A percentile compares a stretch with the other conserved stretches of the same genome.
Evolutionary conservation across 2,888 invertebrate species (phyloP).

Genomic region (Malthinus seriepunctatus): DNA sequence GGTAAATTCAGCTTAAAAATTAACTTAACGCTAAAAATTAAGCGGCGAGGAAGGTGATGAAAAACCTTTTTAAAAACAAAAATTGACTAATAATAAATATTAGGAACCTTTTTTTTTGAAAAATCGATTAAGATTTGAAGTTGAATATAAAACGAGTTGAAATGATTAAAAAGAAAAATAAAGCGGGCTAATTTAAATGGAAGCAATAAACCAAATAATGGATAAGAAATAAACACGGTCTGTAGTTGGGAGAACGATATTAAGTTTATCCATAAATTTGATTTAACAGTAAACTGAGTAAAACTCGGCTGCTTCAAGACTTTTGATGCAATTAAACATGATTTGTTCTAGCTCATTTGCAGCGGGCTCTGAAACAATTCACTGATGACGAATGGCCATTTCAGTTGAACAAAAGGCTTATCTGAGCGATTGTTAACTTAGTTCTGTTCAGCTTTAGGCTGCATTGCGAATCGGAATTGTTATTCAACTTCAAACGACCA

Average conservation of each 20-base stretch:
- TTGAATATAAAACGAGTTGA: not conserved
- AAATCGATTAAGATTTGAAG: not conserved
- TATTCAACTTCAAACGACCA: conserved; percentile 26
- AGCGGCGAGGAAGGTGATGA: too few species aligned
- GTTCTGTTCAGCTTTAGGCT: conserved; percentile 29
- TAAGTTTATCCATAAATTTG: conserved; percentile 58
- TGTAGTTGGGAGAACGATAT: conserved; percentile 47
- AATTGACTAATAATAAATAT: too few species aligned
- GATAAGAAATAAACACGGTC: conserved; percentile 50
- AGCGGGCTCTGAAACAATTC: conserved; percentile 45
- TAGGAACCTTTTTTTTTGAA: too few species aligned
- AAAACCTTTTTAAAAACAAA: too few species aligned
- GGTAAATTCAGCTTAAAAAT: too few species aligned
- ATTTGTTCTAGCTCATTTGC: conserved; percentile 55
- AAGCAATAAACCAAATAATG: conserved; percentile 52
- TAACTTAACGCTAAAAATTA: too few species aligned
- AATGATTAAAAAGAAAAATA: not conserved
- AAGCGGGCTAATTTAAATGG: conserved; percentile 38
- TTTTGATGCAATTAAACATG: conserved; percentile 58
- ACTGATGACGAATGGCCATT: conserved; percentile 52
- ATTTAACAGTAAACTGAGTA: conserved; percentile 50
- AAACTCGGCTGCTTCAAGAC: conserved; percentile 48
- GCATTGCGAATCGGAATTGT: conserved; percentile 28
- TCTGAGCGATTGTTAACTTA: conserved; percentile 51
- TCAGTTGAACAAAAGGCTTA: conserved; percentile 49